phyloP scores from a whole-genome alignment of 2,888 invertebrate species.

The Ashinkailepas kermadecensis region DNA sequence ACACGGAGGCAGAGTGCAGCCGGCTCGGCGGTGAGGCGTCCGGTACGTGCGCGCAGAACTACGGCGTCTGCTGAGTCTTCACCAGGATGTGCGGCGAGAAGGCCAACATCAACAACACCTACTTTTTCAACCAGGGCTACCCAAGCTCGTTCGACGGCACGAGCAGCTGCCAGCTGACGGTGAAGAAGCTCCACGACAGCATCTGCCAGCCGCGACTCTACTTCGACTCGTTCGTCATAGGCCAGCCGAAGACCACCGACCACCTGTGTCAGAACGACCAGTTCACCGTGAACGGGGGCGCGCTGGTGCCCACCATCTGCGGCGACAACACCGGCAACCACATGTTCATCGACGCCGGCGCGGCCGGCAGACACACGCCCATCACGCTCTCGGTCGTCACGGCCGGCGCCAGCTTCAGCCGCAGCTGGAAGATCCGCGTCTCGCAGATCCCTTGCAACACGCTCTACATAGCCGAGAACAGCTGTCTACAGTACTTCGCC shows the following conservation, averaged over 20 bases:
- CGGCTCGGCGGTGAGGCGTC: slow-evolving; percentile 29
- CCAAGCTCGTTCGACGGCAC: slow-evolving; percentile 67
- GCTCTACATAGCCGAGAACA: slow-evolving; percentile 59
- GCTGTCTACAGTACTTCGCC: slow-evolving; percentile 69
- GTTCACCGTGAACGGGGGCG: slow-evolving; percentile 73
- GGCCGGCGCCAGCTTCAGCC: slow-evolving; percentile 61
- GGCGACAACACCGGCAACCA: slow-evolving; percentile 73
- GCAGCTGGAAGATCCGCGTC: slow-evolving; percentile 71
- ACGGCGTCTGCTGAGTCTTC: slow-evolving; percentile 40
- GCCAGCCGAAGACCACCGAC: slow-evolving; percentile 66
- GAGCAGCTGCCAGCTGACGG: slow-evolving; percentile 74
- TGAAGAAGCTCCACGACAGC: slow-evolving; percentile 66
- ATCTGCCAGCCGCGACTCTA: slow-evolving; percentile 75
- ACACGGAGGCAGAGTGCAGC: slow-evolving; percentile 61
- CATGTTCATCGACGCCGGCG: slow-evolving; percentile 48
- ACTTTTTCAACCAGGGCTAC: slow-evolving; percentile 76
- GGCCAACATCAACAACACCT: slow-evolving; percentile 71
- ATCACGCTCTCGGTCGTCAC: slow-evolving; percentile 73
- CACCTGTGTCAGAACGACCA: slow-evolving; percentile 77
- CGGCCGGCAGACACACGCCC: slow-evolving; percentile 54
- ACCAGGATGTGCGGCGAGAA: slow-evolving; percentile 69
- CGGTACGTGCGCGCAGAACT: slow-evolving; percentile 28
- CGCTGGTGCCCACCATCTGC: slow-evolving; percentile 65
- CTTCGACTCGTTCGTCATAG: slow-evolving; percentile 65
- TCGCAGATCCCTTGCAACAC: slow-evolving; percentile 71